Base-by-base conservation (phyloP, 2,113 vertebrate genomes). In the Gulo gulo region DNA sequence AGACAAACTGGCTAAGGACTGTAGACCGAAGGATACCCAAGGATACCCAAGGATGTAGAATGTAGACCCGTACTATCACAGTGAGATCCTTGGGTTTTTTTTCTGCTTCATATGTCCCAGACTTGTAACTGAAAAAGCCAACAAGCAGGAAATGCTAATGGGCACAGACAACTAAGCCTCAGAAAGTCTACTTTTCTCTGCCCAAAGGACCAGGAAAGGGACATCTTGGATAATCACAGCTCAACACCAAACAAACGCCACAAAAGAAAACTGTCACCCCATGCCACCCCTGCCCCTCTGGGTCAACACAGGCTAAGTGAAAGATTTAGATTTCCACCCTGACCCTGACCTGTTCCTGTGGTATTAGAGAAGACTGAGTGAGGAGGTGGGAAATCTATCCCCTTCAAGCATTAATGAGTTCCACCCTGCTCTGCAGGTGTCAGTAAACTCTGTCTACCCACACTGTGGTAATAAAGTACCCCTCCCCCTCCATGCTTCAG, bases 101-200 rank as follows among this genome's bases (percentile, higher is more conserved):
- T 76, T 79, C 31, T 63, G 55, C 21, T 55, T 90, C 24, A 4
- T 47, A 10, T 13, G 42, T n/a, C 69, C 42, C 9, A n/a, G 24
- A 84, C 4, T 82, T 15, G 7, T 20, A 52, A 39, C 15, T 11
- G 10, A 89, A 42, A 79, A 65, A 78, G 20, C 0, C 39, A 80
- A 24, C 34, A 42, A 79, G 50, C 26, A 79, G 84, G 23, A 95
- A 95, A 95, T 67, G 34, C 4, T 94, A 55, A 52, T 9, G 14
- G 14, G 57, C 14, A 78, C 1, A 24, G 52, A 88, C 9, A 63
- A 34, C 16, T 45, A 84, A 76, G 1, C 5, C 20, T n/a, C 39
- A 55, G 10, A 1, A 92, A 93, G 34, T 8, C 52, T 13, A 4
- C 42, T 93, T 93, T 83, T 61, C 7, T 76, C 57, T 86, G 47